phyloP scores from a whole-genome alignment of 2,113 vertebrate genomes.

The Phylloscopus trochilus region DNA sequence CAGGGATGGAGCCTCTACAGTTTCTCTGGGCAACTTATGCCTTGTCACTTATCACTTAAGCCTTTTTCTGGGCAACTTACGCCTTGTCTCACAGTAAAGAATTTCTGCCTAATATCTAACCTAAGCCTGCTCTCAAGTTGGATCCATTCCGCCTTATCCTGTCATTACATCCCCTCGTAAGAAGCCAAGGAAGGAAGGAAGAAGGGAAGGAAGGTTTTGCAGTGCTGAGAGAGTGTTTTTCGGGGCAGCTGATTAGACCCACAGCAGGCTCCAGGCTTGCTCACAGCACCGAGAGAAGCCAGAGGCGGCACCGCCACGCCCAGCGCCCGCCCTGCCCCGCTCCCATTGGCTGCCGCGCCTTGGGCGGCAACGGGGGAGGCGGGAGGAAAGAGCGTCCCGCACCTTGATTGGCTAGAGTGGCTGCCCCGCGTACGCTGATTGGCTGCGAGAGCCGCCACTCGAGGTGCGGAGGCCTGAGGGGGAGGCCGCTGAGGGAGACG shows the following conservation, averaged over 20 bases:
- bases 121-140: not conserved
- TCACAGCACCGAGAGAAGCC: fast-evolving
- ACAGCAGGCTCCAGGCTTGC: fast-evolving
- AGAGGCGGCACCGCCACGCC: fast-evolving
- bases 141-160: not conserved
- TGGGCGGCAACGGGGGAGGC: not conserved
- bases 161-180: not conserved
- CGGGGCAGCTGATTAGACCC: fast-evolving
- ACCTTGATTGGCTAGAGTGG: fast-evolving
- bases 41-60: not conserved
- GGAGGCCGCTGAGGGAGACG: not conserved
- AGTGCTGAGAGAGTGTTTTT: fast-evolving
- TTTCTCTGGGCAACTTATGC: not conserved
- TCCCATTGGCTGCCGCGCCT: not conserved
- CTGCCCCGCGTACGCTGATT: not conserved
- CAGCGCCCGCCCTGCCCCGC: not conserved
- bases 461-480: fast-evolving
- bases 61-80: not conserved
- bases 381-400: fast-evolving
- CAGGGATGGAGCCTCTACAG: not conserved
- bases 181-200: not conserved
- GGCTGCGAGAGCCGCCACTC: not conserved
- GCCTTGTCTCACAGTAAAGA: not conserved
- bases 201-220: not conserved
- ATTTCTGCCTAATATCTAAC: not conserved